Conservation (phyloP, 2,888 invertebrate species). For the Lasioglossum calceatum region DNA sequence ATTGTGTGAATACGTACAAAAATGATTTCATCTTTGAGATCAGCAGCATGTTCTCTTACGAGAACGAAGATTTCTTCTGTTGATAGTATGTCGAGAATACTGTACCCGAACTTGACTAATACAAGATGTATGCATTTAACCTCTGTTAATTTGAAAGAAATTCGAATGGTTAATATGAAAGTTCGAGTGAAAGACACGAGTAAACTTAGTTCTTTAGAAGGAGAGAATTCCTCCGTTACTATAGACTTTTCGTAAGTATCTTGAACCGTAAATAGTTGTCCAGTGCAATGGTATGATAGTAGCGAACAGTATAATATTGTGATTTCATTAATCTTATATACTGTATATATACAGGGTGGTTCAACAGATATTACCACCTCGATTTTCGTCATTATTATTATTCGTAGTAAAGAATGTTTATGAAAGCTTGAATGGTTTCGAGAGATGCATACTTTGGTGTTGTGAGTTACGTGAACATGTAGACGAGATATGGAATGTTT, state of each 20-base stretch:
- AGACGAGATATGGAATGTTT: too few species aligned
- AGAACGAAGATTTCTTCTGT: background rate
- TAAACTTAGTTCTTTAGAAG: slow-evolving; percentile 8
- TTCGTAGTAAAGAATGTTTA: too few species aligned
- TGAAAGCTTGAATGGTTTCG: too few species aligned
- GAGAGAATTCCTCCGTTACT: background rate
- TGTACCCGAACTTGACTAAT: background rate
- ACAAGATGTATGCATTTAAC: slow-evolving; percentile 54
- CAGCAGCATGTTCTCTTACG: background rate
- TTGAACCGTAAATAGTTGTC: background rate
- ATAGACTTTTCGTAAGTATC: rapidly evolving
- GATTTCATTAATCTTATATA: slow-evolving; percentile 62
- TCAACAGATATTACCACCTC: too few species aligned
- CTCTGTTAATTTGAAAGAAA: slow-evolving; percentile 35
- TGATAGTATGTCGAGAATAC: background rate
- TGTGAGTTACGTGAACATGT: too few species aligned
- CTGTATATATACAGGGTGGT: too few species aligned
- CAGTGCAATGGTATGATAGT: background rate
- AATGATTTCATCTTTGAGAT: slow-evolving; percentile 47
- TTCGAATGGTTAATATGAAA: background rate
- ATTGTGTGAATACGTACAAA: background rate
- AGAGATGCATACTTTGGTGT: too few species aligned
- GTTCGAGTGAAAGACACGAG: background rate
- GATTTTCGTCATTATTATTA: too few species aligned
- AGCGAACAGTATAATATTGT: background rate